Percentiles rank a stretch among this genome's conserved stretches.
Evolutionary conservation across 1,140 invertebrate genomes (phyloP).

Genomic region (Drosophila burlai): DNA sequence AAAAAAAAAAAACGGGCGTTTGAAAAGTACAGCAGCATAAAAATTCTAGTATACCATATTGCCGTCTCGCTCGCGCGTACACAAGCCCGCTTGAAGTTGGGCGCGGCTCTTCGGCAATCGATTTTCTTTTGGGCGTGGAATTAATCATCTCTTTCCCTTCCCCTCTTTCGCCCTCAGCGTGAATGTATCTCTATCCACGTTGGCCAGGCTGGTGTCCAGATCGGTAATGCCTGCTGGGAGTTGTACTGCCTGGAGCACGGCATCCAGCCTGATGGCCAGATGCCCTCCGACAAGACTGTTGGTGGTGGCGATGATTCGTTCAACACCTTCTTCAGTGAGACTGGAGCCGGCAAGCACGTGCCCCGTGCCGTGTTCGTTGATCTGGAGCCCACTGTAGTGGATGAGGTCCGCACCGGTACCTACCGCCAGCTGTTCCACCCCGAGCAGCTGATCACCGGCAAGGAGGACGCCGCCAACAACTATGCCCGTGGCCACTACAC

Average conservation of each 20-base stretch:
- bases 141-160: constrained; percentile 18
- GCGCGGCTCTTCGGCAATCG: constrained; percentile 58
- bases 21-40: constrained; percentile 13
- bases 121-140: constrained; percentile 46
- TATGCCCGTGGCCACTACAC: constrained; percentile 96
- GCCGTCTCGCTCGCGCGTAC: constrained; percentile 16
- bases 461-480: constrained; percentile 96
- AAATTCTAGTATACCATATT: constrained; percentile 28
- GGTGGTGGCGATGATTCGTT: constrained; percentile 91
- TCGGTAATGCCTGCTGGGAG: constrained; percentile 91
- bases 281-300: constrained; percentile 91
- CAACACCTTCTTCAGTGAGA: constrained; percentile 96
- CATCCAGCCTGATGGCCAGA: constrained; percentile 90
- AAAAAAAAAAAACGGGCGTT: constrained; percentile 2
- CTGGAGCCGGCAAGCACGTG: constrained; percentile 94
- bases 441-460: constrained; percentile 93
- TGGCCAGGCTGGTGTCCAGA: constrained; percentile 91
- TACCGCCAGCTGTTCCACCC: constrained; percentile 95
- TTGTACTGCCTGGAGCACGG: constrained; percentile 90
- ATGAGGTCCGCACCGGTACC: constrained; percentile 93
- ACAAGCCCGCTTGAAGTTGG: constrained; percentile 31
- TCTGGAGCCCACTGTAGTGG: constrained; percentile 94
- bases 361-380: constrained; percentile 94
- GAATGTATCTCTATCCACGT: constrained; percentile 89
- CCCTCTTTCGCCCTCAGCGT: constrained; percentile 77